Base-by-base conservation (phyloP, 2,113 vertebrate species). In the Pterophyllum scalare region DNA sequence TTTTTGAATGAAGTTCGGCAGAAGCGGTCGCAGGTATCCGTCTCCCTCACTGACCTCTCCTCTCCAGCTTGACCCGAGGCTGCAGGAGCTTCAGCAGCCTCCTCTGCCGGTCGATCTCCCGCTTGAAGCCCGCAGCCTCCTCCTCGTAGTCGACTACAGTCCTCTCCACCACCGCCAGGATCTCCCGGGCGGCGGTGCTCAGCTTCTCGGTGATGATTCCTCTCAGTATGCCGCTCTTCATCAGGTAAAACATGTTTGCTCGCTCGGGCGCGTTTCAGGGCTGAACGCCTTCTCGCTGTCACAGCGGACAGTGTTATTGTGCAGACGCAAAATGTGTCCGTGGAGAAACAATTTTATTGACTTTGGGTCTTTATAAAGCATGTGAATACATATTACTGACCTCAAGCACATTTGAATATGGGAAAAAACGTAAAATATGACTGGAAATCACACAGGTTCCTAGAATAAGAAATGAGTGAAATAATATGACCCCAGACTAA, bases 41-140 rank as follows among this genome's bases (percentile, higher is more conserved):
- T 35, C 33, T 33, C 9, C 62, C 14, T 65, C 24, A 38, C 62
- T 43, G 7, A 79, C 77, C 77, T 65, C 0, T 46, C 2, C 9
- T 79, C 61, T 77, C 54, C 19, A 59, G 26, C 0, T 26, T 38
- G 15, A 86, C 72, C 28, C 6, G 54, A 1, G 70, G 79, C 83
- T 78, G 83, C 78, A 80, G 74, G 1, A 82, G 64, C 75, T 91
- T 88, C 86, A 81, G 82, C 80, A 65, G 87, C 7, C 28, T 58
- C 77, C 38, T 61, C 85, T 91, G 87, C 13, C 62, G 62, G 35
- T 15, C 62, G 62, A 65, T 65, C 62, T 65, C 38, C 43, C 9
- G 38, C 6, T 80, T 60, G 54, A 83, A 76, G 33, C 49, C 82
- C 61, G 80, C 5, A 0, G 64, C 78, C 75, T 75, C 85, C 80